Percentiles rank a stretch among this genome's conserved stretches.
phyloP scores from a whole-genome alignment of 2,113 vertebrate species.

The Cephalopterus ornatus region DNA sequence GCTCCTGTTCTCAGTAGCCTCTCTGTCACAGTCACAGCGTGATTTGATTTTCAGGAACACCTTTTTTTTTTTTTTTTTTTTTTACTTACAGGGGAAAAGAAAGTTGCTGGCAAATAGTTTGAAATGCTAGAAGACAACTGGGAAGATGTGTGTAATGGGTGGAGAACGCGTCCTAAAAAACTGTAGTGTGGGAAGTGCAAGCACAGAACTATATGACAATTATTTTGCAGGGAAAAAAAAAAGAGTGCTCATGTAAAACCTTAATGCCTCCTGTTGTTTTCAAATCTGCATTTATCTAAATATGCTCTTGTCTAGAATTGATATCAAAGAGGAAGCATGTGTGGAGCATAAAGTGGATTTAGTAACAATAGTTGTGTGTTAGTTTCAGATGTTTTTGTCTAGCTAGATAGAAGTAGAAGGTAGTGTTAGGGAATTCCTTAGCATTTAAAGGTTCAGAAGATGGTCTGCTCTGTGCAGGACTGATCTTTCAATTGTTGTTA shows the following conservation, averaged over 20 bases:
- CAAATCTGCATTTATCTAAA: neutral
- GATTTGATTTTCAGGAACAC: neutral
- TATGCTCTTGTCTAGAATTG: neutral
- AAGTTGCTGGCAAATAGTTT: neutral
- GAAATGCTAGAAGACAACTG: neutral
- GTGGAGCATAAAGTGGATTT: neutral
- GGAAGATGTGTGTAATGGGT: neutral
- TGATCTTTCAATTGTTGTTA: neutral
- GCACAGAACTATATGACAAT: neutral
- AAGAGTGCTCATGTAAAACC: neutral
- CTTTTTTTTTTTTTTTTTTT: neutral
- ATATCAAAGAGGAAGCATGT: neutral
- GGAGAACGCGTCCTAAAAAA: neutral
- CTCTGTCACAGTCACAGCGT: neutral
- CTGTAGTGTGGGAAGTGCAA: neutral
- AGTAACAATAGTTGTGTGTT: neutral
- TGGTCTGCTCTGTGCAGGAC: neutral
- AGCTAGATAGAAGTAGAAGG: neutral
- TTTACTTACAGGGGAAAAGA: neutral
- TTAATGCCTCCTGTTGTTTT: neutral
- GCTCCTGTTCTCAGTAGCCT: neutral
- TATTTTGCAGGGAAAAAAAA: neutral
- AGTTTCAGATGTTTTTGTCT: neutral
- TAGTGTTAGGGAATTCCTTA: neutral
- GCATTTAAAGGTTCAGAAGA: neutral